Evolutionary conservation across 2,113 vertebrate species (phyloP).

Genomic region (Ptilorrhoa leucosticta): DNA sequence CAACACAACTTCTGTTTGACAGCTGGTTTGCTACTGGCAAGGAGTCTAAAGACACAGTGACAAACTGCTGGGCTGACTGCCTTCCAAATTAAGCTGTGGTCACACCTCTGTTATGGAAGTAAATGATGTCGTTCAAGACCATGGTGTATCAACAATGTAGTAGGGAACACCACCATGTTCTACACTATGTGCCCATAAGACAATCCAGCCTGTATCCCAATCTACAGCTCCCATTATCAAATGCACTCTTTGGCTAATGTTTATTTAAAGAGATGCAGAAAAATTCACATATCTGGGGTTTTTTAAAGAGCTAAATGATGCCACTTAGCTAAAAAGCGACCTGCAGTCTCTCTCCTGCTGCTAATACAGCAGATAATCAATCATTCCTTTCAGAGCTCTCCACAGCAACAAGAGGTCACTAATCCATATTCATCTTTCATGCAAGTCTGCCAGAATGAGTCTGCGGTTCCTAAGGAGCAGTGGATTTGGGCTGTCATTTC

Average conservation of each 20-base stretch:
- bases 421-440: neutral
- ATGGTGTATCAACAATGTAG: neutral
- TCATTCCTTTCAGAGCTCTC: neutral
- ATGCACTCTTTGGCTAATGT: neutral
- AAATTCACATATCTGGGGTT: fast-evolving
- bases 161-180: neutral
- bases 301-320: neutral
- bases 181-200: neutral
- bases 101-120: neutral
- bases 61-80: neutral
- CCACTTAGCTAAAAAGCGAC: neutral
- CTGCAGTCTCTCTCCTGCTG: neutral
- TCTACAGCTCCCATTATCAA: neutral
- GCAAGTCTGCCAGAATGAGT: neutral
- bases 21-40: slow-evolving; percentile 16
- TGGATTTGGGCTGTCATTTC: neutral
- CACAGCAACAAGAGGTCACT: neutral
- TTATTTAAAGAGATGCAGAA: neutral
- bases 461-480: neutral
- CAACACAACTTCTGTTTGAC: neutral
- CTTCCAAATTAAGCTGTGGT: neutral
- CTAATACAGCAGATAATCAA: slow-evolving; percentile 18
- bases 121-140: neutral
- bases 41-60: neutral
- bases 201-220: neutral